Base-by-base conservation (phyloP, 2,113 vertebrate species). In the Martes martes region DNA sequence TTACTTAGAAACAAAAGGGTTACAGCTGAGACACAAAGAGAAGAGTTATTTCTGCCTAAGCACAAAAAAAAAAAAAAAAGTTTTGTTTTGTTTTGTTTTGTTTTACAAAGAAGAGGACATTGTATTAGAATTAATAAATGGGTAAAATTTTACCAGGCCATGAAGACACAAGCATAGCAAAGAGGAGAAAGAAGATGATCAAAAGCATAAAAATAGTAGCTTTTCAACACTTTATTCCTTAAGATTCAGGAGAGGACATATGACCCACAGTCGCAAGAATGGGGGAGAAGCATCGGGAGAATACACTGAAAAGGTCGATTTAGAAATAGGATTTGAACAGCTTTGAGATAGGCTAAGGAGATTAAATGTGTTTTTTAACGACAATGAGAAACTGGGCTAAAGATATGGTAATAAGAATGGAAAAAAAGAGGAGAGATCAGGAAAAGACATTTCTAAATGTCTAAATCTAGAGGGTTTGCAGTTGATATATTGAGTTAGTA, bases 321-420 rank as follows among this genome's bases (percentile, higher is more conserved):
- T 84, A 81, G 33, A 80, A 78, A 61, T 85, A 82, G n/a, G 16
- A 73, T 33, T 63, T 42, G 39, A 90, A 88, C 21, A 57, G 39
- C n/a, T 96, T 79, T 84, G 80, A 90, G n/a, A 94, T 61, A 52
- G 33, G 33, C 16, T 65, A 59, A 61, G 3, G n/a, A 80, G 5
- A 59, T 55, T 28, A 23, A 86, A 50, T 83, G 10, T 63, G 11
- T 33, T 80, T 97, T n/a, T 84, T 52, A 61, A 74, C 11, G 59
- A 18, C 33, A 74, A 42, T 94, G 71, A 97, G 14, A 96, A 94
- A 85, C 13, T 91, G n/a, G 47, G 86, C 45, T 92, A 73, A 94
- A 71, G 24, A 82, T 81, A 85, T 26, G 23, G 33, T 88, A 84
- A 57, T 91, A 93, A 73, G 7, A 59, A 57, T 21, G 86, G 6